Evolutionary conservation across 2,888 invertebrate species (phyloP).

Genomic region (Euplagia quadripunctaria): DNA sequence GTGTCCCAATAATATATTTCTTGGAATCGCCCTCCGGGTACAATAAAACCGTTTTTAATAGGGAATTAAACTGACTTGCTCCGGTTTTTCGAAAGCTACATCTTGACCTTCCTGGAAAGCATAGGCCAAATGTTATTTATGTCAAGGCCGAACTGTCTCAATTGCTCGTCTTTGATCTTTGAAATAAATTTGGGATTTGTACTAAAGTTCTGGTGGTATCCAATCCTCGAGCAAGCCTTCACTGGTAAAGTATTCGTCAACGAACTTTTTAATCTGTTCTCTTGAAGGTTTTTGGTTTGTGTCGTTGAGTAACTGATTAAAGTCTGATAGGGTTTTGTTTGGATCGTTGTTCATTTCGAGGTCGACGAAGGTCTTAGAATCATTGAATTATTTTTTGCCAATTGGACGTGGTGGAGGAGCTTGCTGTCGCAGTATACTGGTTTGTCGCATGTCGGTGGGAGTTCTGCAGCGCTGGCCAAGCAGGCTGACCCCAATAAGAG

Average conservation of each 20-base stretch:
- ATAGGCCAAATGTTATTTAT: constrained; percentile 89
- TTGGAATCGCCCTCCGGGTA: constrained; percentile 91
- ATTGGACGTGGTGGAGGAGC: constrained; percentile 91
- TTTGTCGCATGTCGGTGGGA: constrained; percentile 83
- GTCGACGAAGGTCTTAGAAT: constrained; percentile 95
- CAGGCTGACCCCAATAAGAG: constrained; percentile 52
- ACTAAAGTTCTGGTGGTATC: constrained; percentile 87
- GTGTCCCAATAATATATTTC: constrained; percentile 96
- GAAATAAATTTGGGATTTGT: constrained; percentile 87
- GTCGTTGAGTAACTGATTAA: constrained; percentile 85
- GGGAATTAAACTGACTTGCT: constrained; percentile 90
- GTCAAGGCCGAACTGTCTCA: constrained; percentile 88
- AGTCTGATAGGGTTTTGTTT: constrained; percentile 86
- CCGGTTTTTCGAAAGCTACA: constrained; percentile 84
- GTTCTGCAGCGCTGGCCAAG: constrained; percentile 51
- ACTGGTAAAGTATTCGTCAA: constrained; percentile 86
- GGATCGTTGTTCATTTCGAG: constrained; percentile 89
- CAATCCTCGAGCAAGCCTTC: constrained; percentile 88
- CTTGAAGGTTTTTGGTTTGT: constrained; percentile 80
- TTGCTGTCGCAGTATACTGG: constrained; percentile 92
- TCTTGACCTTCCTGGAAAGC: constrained; percentile 88
- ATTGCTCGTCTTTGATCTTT: constrained; percentile 85
- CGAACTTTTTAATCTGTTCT: constrained; percentile 84
- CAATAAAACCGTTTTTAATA: constrained; percentile 90
- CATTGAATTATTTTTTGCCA: constrained; percentile 89